Conservation (phyloP, 2,113 vertebrate species). For the Corythornis madagascariensis region DNA sequence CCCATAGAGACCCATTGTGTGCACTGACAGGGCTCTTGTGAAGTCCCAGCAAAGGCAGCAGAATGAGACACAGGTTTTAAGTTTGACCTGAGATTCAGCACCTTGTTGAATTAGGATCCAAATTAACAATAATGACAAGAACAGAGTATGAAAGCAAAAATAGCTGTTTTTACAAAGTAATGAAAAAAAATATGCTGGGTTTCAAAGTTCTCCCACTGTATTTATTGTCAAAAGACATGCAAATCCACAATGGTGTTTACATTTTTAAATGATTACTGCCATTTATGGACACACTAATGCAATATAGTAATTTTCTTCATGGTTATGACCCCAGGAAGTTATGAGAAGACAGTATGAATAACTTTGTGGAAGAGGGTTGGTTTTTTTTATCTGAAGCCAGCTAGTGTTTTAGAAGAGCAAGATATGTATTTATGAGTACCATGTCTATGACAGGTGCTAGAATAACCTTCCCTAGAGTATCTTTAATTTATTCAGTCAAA, state of each 20-base stretch:
- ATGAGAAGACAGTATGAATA: neutral
- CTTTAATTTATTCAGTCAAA: neutral
- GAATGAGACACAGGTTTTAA: neutral
- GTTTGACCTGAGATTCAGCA: neutral
- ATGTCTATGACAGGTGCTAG: neutral
- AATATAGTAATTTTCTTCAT: neutral
- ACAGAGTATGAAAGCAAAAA: neutral
- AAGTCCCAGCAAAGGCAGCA: neutral
- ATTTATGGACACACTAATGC: constrained; percentile 1
- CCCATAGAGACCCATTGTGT: neutral
- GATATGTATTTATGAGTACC: neutral
- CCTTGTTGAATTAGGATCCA: neutral
- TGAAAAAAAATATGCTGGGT: neutral
- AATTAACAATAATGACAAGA: neutral
- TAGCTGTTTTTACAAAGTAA: neutral
- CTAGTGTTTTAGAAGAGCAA: neutral
- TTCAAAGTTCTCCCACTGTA: neutral
- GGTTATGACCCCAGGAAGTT: neutral
- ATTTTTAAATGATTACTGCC: neutral
- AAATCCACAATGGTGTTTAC: neutral
- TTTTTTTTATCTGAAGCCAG: neutral
- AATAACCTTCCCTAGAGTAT: constrained; percentile 2
- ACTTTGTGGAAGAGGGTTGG: fast-evolving
- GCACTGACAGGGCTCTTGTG: neutral
- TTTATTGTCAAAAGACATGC: neutral